A percentile compares a stretch with the other conserved stretches of the same genome.
These are phyloP conservation scores for Pontoporia blainvillei DNA, from an alignment of 2,113 vertebrate species.

Conservation along the genomic window DNA sequence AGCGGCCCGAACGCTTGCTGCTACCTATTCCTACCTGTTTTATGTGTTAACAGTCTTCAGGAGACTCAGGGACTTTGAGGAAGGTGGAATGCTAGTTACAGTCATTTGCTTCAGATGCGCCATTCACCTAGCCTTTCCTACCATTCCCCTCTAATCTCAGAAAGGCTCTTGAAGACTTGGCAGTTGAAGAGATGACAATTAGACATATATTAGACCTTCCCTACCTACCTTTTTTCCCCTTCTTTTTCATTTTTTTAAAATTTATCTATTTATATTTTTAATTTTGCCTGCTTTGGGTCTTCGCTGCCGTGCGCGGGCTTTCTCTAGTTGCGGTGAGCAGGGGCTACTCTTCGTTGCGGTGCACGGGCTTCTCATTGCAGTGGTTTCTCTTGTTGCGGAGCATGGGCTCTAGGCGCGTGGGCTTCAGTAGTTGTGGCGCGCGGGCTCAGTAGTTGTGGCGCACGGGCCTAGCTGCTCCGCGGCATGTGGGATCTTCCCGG, in stretches of 20 bases:
- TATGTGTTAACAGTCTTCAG: background rate
- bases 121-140: background rate
- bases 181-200: background rate
- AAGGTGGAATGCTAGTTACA: background rate
- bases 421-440: no score
- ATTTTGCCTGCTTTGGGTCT: no score
- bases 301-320: no score
- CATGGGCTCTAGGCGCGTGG: accelerated
- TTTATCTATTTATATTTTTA: background rate
- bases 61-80: background rate
- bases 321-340: no score
- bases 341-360: no score
- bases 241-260: background rate
- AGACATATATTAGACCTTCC: background rate
- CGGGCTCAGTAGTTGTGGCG: no score
- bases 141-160: background rate
- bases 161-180: background rate
- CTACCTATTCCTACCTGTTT: accelerated
- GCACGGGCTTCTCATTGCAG: no score
- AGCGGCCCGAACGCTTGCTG: background rate
- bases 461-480: no score
- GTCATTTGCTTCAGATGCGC: background rate
- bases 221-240: background rate
- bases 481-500: no score
- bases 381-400: no score